Percentiles rank a stretch among this genome's conserved stretches.
Conservation (phyloP, 2,888 invertebrate species). For the Lissonota sp. region DNA sequence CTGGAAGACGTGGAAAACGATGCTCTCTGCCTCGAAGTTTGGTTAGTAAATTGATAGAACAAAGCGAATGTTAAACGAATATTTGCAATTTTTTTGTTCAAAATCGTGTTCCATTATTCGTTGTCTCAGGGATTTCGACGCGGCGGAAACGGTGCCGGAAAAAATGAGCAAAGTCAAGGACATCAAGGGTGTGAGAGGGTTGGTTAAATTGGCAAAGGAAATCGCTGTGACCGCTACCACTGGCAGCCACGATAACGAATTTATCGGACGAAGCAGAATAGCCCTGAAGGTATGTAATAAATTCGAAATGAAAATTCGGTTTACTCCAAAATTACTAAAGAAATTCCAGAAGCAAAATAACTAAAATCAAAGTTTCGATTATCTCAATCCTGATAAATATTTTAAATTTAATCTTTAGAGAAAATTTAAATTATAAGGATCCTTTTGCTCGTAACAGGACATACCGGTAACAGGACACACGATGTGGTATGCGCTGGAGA, state of each 20-base stretch:
- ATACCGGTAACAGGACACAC: constrained; percentile 97
- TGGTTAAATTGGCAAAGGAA: constrained; percentile 94
- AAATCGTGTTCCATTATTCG: constrained; percentile 7
- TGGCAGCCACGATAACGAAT: constrained; percentile 97
- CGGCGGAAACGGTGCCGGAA: constrained; percentile 94
- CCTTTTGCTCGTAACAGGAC: constrained; percentile 85
- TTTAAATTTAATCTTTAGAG: neutral
- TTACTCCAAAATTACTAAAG: neutral
- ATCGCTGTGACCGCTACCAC: constrained; percentile 97
- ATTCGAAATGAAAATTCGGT: neutral
- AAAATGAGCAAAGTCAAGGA: constrained; percentile 94
- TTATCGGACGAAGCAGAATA: constrained; percentile 95
- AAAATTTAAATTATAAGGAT: neutral
- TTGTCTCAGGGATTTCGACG: constrained; percentile 91
- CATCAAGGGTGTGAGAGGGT: constrained; percentile 93
- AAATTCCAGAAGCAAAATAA: neutral
- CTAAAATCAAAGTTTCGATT: neutral
- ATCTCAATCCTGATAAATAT: too few relatives aligned
- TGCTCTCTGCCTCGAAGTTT: constrained; percentile 92
- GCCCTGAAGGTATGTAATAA: constrained; percentile 89
- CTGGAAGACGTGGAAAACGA: constrained; percentile 90
- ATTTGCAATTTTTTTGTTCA: too few relatives aligned
- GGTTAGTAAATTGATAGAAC: constrained; percentile 85
- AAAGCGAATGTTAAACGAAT: constrained; percentile 58
- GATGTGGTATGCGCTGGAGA: constrained; percentile 96